A percentile compares a stretch with the other conserved stretches of the same genome.
phyloP scores from a whole-genome alignment of 2,797 vertebrate species.

The Tarsius wallacei region DNA sequence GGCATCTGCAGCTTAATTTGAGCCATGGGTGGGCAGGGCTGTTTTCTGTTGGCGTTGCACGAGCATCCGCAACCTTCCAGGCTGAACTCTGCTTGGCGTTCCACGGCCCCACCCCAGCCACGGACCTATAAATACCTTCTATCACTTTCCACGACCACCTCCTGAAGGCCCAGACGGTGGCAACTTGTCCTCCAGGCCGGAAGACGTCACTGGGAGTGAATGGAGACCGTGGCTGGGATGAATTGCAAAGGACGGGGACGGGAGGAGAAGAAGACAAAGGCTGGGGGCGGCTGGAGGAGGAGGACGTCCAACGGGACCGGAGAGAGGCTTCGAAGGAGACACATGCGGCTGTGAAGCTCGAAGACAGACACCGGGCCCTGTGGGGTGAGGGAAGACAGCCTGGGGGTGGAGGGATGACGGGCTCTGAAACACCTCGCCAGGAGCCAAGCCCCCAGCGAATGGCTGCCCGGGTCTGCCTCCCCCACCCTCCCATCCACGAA shows the following conservation, averaged over 20 bases:
- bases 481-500: too few species aligned
- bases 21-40: conserved; percentile 57
- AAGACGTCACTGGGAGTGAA: background rate
- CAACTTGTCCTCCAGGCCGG: background rate
- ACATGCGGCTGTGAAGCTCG: background rate
- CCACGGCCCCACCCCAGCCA: background rate
- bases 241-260: background rate
- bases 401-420: too few species aligned
- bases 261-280: background rate
- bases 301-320: background rate
- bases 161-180: background rate
- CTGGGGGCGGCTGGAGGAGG: background rate
- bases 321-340: background rate
- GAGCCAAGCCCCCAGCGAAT: too few species aligned
- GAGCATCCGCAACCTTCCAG: conserved; percentile 46
- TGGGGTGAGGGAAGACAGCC: background rate
- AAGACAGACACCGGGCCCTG: background rate
- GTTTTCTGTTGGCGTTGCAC: conserved; percentile 16
- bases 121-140: conserved; percentile 35
- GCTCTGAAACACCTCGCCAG: too few species aligned
- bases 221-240: background rate
- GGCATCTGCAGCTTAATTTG: conserved; percentile 70
- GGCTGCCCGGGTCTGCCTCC: too few species aligned
- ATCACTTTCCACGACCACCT: conserved; percentile 58
- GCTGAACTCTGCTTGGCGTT: conserved; percentile 45